Base-by-base conservation (phyloP, 2,888 invertebrate species). In the Amblyteles armatorius region DNA sequence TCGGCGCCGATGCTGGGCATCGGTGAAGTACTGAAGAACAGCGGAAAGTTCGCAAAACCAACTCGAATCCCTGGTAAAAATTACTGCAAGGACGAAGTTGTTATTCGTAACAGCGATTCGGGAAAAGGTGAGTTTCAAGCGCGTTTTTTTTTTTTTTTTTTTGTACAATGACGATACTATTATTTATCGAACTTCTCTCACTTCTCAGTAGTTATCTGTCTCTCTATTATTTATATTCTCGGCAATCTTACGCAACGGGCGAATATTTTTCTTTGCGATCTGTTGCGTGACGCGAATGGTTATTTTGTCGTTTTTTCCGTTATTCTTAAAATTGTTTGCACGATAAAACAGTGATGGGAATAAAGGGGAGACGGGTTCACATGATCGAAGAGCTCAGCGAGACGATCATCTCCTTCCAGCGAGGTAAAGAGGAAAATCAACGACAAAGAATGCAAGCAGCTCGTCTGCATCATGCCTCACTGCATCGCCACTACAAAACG, bases 351-450 rank as follows among this genome's bases (percentile, higher is more conserved):
- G 99, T 99, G 96, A 99, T 99, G 99, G 99, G 99, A 96, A 98
- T 99, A 96, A 98, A 98, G 96, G 99, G 99, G 94, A 96, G 99
- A 94, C 96, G 99, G 94, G 98, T 99, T 95, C 99, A 99, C 96
- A 98, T 99, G 97, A 99, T 99, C 95, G 99, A 99, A 96, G 98
- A 99, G 95, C 96, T 99, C 95, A 98, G 98, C 95, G 98, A 98
- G 95, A 99, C 99, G 94, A 98, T 99, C 95, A 99, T 99, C 95
- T 99, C 99, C 94, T 99, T 99, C 96, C 99, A 99, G 96, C 97
- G 98, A 98, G 98, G 98, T 98, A 98, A 96, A 96, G 94, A 88
- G 87, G 74, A 79, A 83, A 84, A 72, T 33, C 69, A 77, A 74
- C 81, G 29, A 74, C 36, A 65, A 77, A 22, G 84, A 60, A 87